Conservation (phyloP, 2,797 vertebrate species). For the Zenarchopterus dispar region DNA sequence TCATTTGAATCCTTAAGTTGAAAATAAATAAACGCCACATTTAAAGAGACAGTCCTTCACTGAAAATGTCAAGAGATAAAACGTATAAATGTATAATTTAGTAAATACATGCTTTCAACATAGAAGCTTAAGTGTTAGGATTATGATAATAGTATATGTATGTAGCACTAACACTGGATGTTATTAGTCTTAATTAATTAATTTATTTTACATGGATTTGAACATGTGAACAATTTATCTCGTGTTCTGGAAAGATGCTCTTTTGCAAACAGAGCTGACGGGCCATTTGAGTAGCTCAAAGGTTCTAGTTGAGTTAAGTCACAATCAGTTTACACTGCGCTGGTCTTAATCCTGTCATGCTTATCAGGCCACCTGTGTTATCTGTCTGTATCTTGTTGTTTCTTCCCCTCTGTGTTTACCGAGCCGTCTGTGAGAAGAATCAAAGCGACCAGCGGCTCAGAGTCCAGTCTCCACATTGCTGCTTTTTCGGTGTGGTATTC, state of each 20-base stretch:
- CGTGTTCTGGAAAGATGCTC: constrained; percentile 3
- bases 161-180: no score
- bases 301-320: constrained; percentile 14
- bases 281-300: constrained; percentile 4
- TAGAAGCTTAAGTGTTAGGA: no score
- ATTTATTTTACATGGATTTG: no score
- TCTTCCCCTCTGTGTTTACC: constrained; percentile 36
- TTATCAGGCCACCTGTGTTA: constrained; percentile 39
- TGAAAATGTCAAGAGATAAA: no score
- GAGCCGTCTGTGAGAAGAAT: constrained; percentile 35
- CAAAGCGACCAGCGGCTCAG: constrained; percentile 24
- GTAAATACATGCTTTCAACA: no score
- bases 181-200: no score
- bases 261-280: constrained; percentile 6
- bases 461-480: constrained; percentile 8
- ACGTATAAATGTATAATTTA: no score
- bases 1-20: no score
- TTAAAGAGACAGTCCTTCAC: no score
- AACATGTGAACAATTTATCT: no score
- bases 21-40: no score
- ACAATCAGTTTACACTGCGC: neutral
- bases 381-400: constrained; percentile 36
- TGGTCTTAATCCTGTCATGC: constrained; percentile 14
- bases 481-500: neutral
- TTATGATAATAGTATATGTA: no score